phyloP scores from a whole-genome alignment of 2,797 vertebrate genomes.

The Graptemys geographica region DNA sequence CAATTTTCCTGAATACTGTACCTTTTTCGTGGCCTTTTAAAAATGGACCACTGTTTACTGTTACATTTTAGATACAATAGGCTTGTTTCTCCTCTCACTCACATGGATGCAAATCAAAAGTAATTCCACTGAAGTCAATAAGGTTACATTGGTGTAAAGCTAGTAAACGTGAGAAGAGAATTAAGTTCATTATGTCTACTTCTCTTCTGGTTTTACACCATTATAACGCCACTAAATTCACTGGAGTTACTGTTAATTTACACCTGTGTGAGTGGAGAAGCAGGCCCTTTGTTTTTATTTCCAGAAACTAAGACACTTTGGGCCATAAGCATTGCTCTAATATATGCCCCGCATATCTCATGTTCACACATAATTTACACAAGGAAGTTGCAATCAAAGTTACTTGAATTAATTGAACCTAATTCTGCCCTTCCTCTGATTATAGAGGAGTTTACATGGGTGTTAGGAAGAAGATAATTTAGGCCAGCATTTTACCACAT shows the following conservation, averaged over 20 bases:
- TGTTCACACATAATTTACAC: not conserved
- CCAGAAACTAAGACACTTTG: not conserved
- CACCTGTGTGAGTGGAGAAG: not conserved
- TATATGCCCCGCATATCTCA: not conserved
- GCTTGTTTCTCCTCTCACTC: not conserved
- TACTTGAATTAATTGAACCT: not conserved
- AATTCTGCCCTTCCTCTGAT: not conserved
- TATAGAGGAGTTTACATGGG: not conserved
- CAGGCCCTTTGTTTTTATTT: conserved; percentile 37
- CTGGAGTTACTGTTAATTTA: conserved; percentile 12
- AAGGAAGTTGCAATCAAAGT: not conserved
- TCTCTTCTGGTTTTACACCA: conserved; percentile 8
- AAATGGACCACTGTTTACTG: not conserved
- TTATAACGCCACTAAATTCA: conserved; percentile 5
- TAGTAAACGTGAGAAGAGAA: not conserved
- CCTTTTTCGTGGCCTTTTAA: not conserved
- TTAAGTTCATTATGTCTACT: not conserved
- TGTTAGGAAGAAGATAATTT: conserved; percentile 1
- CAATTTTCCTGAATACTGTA: fast-evolving
- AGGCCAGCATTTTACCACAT: conserved; percentile 4
- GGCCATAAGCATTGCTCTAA: conserved; percentile 2
- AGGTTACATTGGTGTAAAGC: not conserved
- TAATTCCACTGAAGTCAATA: not conserved
- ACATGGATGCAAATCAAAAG: not conserved
- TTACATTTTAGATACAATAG: not conserved